Evolutionary conservation across 2,797 vertebrate genomes (phyloP), one percentile per base, ranked within the genome.

Genomic region (Sciurus carolinensis): DNA sequence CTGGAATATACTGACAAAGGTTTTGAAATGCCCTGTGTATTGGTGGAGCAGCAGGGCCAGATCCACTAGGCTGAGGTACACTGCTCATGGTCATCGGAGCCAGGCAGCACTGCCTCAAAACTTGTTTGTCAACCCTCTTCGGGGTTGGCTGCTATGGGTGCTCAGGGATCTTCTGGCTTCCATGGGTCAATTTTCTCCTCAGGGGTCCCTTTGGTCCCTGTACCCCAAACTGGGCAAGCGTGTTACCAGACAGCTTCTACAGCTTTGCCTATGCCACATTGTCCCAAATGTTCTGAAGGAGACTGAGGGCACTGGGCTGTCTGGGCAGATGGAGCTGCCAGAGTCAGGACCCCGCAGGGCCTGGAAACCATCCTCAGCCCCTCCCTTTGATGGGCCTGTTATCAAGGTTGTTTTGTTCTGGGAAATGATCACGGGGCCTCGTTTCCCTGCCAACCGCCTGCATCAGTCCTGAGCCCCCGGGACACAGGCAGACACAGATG

Each of bases 201-300:
- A 67, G 69, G 15, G 22, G 4, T 17, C 71, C 30, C 0, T 36
- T 71, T n/a, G 54, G 88, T 82, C 11, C 28, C 42, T 85, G 13
- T 75, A 59, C 26, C 42, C 42, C 24, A 75, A 72, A 64, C 52
- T n/a, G 54, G 71, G 12, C 7, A 10, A 90, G 22, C 81, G 18
- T 90, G 39, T 80, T 26, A 82, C 17, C 11, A 33, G 82, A 84
- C 39, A 54, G 4, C 80, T 62, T 87, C 80, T 52, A 36, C 12
- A 79, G 39, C 57, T 92, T 8, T n/a, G 73, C 33, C 57, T 62
- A 24, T 88, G 69, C 54, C 69, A 57, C n/a, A 20, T 24, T 82
- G 75, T 67, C 88, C 85, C 42, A 10, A 82, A 76, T 79, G n/a
- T 42, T 91, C 91, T 91, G 57, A 81, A 90, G 94, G 73, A 94